Evolutionary conservation across 2,797 vertebrate genomes (phyloP).

Genomic region (Leptoclinus maculatus): DNA sequence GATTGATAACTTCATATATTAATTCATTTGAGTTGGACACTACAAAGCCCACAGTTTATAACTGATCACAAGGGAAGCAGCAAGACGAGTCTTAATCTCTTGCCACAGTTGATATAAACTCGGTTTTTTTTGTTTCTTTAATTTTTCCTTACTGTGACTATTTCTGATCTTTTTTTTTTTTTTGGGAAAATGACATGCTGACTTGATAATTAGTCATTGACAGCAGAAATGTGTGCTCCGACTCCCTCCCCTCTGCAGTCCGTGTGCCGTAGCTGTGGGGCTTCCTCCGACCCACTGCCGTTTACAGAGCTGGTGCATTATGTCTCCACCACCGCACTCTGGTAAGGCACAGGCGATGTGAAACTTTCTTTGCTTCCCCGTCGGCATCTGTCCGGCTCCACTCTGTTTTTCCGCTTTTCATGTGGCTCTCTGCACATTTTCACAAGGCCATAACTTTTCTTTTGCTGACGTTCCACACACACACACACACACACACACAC

Average conservation of each 20-base stretch:
- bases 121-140: neutral
- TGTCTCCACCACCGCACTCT: conserved; percentile 96
- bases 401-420: conserved; percentile 14
- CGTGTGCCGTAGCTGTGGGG: conserved; percentile 95
- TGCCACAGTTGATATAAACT: neutral
- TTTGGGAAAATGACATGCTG: conserved; percentile 30
- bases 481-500: neutral
- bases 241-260: conserved; percentile 80
- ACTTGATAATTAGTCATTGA: conserved; percentile 46
- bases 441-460: conserved; percentile 25
- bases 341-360: conserved; percentile 84
- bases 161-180: neutral
- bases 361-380: conserved; percentile 25
- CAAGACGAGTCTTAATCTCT: neutral
- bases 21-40: conserved; percentile 1
- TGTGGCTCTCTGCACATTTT: conserved; percentile 18
- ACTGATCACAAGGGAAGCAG: neutral
- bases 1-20: conserved; percentile 30
- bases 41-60: neutral
- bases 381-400: conserved; percentile 15
- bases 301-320: conserved; percentile 98
- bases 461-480: conserved; percentile 2
- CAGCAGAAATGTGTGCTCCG: conserved; percentile 21
- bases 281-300: conserved; percentile 96
- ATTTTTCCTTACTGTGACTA: neutral